Evolutionary conservation across 2,113 vertebrate species (phyloP).

Genomic region (Ornithorhynchus anatinus): DNA sequence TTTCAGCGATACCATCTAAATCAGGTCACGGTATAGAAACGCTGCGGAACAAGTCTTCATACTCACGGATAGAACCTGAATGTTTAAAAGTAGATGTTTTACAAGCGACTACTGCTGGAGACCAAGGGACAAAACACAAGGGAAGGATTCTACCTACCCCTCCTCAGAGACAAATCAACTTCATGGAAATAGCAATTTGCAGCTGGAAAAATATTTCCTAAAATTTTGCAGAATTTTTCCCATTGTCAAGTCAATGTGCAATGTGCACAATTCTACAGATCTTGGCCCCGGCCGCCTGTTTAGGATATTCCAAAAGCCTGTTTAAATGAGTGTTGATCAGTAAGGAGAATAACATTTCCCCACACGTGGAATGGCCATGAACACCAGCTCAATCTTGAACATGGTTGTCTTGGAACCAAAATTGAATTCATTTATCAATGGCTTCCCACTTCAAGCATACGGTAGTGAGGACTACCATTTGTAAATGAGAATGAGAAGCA

Average conservation of each 20-base stretch:
- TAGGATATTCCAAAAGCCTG: constrained; percentile 47
- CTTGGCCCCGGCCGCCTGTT: constrained; percentile 38
- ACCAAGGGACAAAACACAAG: constrained; percentile 32
- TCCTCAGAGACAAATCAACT: constrained; percentile 51
- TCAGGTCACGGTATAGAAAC: constrained; percentile 51
- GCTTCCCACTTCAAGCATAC: too few species aligned
- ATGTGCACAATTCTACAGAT: constrained; percentile 31
- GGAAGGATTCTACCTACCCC: constrained; percentile 42
- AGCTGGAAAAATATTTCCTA: constrained; percentile 66
- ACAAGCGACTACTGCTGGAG: constrained; percentile 34
- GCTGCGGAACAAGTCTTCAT: constrained; percentile 34
- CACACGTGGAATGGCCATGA: background rate
- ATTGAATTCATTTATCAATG: too few species aligned
- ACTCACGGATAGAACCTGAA: constrained; percentile 30
- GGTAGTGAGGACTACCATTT: too few species aligned
- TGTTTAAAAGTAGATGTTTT: constrained; percentile 41
- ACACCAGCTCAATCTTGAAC: background rate
- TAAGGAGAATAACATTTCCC: constrained; percentile 8
- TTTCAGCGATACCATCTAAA: constrained; percentile 30
- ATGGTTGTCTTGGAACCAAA: too few species aligned
- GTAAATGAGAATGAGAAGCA: too few species aligned
- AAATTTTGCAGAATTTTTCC: constrained; percentile 52
- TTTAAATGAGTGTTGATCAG: constrained; percentile 42
- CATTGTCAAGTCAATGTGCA: constrained; percentile 58
- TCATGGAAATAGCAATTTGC: constrained; percentile 60